Percentiles rank a stretch among this genome's conserved stretches.
phyloP scores from a whole-genome alignment of 2,113 vertebrate species.

The Xiphophorus couchianus region DNA sequence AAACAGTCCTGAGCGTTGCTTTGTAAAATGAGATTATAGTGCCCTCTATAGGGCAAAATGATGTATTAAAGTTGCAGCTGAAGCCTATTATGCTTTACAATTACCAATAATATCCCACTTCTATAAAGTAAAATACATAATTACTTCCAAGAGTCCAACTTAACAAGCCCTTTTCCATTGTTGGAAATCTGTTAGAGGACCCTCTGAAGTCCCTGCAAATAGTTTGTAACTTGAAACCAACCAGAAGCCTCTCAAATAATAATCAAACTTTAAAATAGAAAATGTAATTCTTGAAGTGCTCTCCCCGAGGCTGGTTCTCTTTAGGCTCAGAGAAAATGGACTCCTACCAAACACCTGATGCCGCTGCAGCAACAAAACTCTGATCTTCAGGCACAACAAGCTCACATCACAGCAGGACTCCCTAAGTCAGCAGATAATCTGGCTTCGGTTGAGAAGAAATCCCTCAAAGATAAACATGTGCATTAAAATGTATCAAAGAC shows the following conservation, averaged over 20 bases:
- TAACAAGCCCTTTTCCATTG: conserved; percentile 6
- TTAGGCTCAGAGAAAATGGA: conserved; percentile 50
- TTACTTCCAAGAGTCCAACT: conserved; percentile 8
- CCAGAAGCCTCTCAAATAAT: conserved; percentile 9
- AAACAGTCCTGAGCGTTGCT: background rate
- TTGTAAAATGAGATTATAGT: conserved; percentile 29
- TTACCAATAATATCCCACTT: conserved; percentile 19
- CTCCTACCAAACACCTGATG: conserved; percentile 67
- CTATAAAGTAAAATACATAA: conserved; percentile 1
- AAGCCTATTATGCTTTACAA: background rate
- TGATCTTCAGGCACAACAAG: conserved; percentile 19
- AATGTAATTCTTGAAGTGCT: conserved; percentile 38
- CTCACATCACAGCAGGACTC: conserved; percentile 23
- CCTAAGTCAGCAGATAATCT: conserved; percentile 36
- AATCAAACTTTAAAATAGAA: conserved; percentile 38
- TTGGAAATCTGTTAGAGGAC: background rate
- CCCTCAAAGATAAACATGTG: conserved; percentile 21
- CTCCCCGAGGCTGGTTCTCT: conserved; percentile 33
- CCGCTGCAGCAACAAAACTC: conserved; percentile 36
- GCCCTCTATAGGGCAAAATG: conserved; percentile 63
- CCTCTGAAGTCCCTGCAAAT: conserved; percentile 1
- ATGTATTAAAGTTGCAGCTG: background rate
- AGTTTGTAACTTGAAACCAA: conserved; percentile 21
- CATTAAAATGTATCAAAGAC: conserved; percentile 12
- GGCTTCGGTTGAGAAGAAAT: background rate